Conservation (phyloP, 2,888 invertebrate genomes). For the Lycophotia porphyrea region DNA sequence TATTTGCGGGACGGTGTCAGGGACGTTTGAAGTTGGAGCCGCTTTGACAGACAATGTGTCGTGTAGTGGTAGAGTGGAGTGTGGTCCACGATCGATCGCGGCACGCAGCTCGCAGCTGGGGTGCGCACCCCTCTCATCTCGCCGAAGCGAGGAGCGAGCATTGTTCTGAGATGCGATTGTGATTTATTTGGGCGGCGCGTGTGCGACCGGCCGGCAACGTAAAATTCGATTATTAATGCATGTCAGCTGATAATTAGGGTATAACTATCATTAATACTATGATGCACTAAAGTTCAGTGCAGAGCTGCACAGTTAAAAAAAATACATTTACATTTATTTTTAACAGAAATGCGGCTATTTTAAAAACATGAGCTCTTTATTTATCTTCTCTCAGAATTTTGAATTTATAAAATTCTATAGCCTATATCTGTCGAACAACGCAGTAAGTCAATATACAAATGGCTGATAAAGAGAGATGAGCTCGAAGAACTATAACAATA, state of each 20-base stretch:
- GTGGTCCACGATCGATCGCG: constrained; percentile 89
- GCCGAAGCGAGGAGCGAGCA: constrained; percentile 69
- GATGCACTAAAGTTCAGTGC: constrained; percentile 35
- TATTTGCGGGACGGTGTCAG: constrained; percentile 63
- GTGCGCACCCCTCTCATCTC: constrained; percentile 89
- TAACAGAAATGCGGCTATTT: constrained; percentile 1
- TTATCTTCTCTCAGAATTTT: neutral
- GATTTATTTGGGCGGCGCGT: constrained; percentile 81
- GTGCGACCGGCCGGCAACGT: constrained; percentile 73
- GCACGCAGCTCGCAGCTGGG: constrained; percentile 88
- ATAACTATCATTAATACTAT: constrained; percentile 45
- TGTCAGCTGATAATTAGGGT: constrained; percentile 71
- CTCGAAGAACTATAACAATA: constrained; percentile 1
- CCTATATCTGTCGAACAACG: neutral
- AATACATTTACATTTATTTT: constrained; percentile 5
- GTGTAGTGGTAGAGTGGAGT: constrained; percentile 73
- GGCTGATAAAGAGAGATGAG: neutral
- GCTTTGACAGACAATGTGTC: constrained; percentile 83
- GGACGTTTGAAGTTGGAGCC: constrained; percentile 75
- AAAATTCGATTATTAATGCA: constrained; percentile 71
- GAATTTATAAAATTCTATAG: constrained; percentile 6
- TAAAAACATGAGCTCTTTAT: neutral
- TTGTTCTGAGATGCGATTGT: constrained; percentile 86
- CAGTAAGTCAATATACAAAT: constrained; percentile 25
- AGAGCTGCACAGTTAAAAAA: constrained; percentile 17